These are phyloP conservation scores for Platalea minor DNA, from an alignment of 2,797 vertebrate species.

Conservation along the genomic window DNA sequence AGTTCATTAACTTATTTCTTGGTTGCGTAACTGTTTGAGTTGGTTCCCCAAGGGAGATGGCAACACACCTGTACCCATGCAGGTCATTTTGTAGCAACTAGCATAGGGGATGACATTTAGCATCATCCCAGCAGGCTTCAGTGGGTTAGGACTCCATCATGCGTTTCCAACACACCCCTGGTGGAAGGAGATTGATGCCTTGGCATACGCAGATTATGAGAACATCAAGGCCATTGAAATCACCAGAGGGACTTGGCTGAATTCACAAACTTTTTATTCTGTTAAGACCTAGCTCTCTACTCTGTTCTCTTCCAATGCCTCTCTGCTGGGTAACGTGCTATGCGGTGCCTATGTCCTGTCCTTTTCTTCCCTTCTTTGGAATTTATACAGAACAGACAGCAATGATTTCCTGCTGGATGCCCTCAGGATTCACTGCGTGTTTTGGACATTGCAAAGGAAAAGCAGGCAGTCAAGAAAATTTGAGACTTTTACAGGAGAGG, in stretches of 20 bases:
- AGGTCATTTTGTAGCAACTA: not conserved
- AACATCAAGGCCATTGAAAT: not conserved
- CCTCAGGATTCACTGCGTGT: not conserved
- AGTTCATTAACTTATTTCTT: not conserved
- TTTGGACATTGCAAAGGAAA: not conserved
- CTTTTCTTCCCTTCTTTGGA: not conserved
- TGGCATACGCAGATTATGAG: not conserved
- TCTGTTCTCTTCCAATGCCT: not conserved
- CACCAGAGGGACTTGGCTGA: not conserved
- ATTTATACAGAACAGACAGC: not conserved
- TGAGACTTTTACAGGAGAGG: not conserved
- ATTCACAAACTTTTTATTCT: not conserved
- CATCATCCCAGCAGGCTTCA: not conserved
- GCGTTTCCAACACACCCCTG: not conserved
- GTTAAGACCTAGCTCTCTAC: not conserved
- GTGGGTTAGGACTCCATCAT: fast-evolving
- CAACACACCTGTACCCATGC: not conserved
- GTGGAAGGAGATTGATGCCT: not conserved
- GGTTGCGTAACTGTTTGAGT: fast-evolving
- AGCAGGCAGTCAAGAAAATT: slow-evolving; percentile 7
- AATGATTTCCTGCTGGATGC: not conserved
- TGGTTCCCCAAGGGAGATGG: not conserved
- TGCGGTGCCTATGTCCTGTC: not conserved
- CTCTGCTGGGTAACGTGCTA: not conserved
- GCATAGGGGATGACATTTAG: not conserved